Conservation (phyloP, 2,113 vertebrate species). For the Nothoprocta pentlandii region DNA sequence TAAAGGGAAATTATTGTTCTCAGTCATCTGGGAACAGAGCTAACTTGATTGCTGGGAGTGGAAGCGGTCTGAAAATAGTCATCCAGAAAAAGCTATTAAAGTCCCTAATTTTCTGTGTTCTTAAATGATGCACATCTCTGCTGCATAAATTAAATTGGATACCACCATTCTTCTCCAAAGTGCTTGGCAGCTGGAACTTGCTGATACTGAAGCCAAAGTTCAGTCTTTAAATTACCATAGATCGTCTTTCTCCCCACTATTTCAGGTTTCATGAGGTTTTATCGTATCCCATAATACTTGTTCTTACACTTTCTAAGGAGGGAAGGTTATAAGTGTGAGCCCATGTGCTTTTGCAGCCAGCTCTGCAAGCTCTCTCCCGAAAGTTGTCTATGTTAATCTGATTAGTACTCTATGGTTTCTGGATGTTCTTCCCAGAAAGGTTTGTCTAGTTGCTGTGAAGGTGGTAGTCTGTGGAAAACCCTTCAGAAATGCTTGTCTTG, state of each 20-base stretch:
- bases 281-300: background rate
- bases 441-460: background rate
- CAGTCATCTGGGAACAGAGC: slow-evolving; percentile 1
- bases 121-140: background rate
- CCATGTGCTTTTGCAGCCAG: background rate
- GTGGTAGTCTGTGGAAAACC: background rate
- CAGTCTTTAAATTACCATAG: background rate
- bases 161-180: background rate
- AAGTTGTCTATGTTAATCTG: background rate
- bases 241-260: background rate
- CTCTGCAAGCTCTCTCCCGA: background rate
- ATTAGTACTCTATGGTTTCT: background rate
- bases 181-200: background rate
- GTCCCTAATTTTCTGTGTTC: background rate
- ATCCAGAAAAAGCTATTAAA: background rate
- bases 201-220: background rate
- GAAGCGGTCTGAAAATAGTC: slow-evolving; percentile 7
- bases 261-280: background rate
- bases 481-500: background rate
- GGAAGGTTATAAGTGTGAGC: background rate
- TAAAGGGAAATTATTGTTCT: background rate
- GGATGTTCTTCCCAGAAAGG: fast-evolving
- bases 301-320: background rate
- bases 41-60: background rate
- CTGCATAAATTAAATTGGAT: background rate